These are phyloP conservation scores for Otolemur crassicaudatus DNA, from an alignment of 2,797 vertebrate species.

Conservation along the genomic window DNA sequence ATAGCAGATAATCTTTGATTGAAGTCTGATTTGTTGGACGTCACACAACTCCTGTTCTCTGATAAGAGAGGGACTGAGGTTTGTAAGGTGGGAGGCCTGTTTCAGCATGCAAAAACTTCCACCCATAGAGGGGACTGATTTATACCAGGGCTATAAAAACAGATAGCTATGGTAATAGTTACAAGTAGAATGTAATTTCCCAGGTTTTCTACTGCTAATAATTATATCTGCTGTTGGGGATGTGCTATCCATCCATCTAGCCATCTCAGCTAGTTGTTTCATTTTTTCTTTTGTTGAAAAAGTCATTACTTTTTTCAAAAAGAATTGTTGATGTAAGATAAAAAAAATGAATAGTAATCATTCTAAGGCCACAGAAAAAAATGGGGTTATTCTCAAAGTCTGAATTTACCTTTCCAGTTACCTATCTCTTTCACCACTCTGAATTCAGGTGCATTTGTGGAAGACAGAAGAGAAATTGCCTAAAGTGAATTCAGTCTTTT, in stretches of 20 bases:
- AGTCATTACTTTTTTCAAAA: neutral
- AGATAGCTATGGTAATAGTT: neutral
- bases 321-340: neutral
- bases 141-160: neutral
- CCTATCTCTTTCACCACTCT: neutral
- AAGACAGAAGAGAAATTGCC: slow-evolving; percentile 19
- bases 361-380: slow-evolving; percentile 36
- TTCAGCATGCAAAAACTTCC: neutral
- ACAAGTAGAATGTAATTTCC: neutral
- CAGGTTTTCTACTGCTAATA: slow-evolving; percentile 22
- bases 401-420: slow-evolving; percentile 28
- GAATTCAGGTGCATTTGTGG: slow-evolving; percentile 2
- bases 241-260: neutral
- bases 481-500: neutral
- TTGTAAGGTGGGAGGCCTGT: neutral
- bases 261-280: neutral
- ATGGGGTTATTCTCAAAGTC: neutral
- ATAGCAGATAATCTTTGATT: neutral
- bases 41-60: neutral
- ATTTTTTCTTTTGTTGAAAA: slow-evolving; percentile 48
- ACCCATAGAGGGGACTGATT: neutral
- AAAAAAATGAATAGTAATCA: slow-evolving; percentile 13
- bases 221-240: neutral
- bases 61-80: neutral
- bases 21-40: neutral